Percentiles rank a stretch among this genome's conserved stretches.
Evolutionary conservation across 2,888 invertebrate genomes (phyloP).

Genomic region (Aromia moschata): DNA sequence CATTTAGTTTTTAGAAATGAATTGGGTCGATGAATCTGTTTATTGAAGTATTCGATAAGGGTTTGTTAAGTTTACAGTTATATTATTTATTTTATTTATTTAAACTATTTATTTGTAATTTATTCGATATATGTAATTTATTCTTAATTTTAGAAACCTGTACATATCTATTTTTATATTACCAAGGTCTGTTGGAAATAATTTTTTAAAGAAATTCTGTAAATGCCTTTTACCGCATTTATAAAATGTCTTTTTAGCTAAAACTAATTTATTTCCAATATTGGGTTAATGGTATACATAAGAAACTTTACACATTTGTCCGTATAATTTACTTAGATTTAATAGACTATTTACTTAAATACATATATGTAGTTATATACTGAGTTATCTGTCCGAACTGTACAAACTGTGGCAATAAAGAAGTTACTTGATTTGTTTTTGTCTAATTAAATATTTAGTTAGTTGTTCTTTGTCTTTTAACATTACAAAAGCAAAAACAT

Average conservation of each 20-base stretch:
- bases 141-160: slow-evolving; percentile 26
- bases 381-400: background rate
- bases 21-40: too few species aligned
- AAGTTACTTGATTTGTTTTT: background rate
- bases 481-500: background rate
- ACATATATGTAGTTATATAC: background rate
- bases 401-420: background rate
- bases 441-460: background rate
- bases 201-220: slow-evolving; percentile 39
- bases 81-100: slow-evolving; percentile 31
- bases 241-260: slow-evolving; percentile 35
- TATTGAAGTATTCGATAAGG: too few species aligned
- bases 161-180: slow-evolving; percentile 32
- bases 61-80: slow-evolving; percentile 24
- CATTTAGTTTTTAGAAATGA: too few species aligned
- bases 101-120: slow-evolving; percentile 23
- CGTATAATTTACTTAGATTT: too few species aligned
- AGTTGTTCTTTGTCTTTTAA: background rate
- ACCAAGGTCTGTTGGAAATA: slow-evolving; percentile 35
- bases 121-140: slow-evolving; percentile 12
- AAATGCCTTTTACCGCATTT: slow-evolving; percentile 34
- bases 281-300: slow-evolving; percentile 30
- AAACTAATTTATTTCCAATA: slow-evolving; percentile 36
- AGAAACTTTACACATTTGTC: slow-evolving; percentile 1
- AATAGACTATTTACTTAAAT: background rate